Evolutionary conservation across 2,797 vertebrate genomes (phyloP).

Genomic region (Caiman crocodilus): DNA sequence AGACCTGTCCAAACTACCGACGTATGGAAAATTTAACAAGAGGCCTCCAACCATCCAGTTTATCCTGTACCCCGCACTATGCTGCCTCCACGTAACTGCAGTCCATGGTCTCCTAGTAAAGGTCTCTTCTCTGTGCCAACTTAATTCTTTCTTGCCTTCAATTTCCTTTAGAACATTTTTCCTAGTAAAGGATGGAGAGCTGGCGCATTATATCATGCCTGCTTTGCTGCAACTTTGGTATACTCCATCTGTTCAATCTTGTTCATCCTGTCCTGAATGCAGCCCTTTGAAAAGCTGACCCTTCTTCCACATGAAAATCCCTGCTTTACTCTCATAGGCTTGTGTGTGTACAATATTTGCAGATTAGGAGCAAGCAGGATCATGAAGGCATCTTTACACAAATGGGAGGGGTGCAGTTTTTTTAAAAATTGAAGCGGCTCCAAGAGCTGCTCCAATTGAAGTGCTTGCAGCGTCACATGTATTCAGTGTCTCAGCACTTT

Average conservation of each 20-base stretch:
- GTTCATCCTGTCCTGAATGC: neutral
- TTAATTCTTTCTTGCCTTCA: rapidly evolving
- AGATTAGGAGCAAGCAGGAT: neutral
- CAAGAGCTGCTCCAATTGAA: no score
- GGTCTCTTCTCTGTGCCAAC: neutral
- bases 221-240: neutral
- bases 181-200: neutral
- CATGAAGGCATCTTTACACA: no score
- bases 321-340: neutral
- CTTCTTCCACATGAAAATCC: neutral
- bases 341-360: neutral
- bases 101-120: neutral
- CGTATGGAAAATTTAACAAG: neutral
- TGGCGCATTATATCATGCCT: no score
- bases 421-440: no score
- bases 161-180: rapidly evolving
- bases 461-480: no score
- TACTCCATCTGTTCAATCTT: rapidly evolving
- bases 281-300: neutral
- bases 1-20: neutral
- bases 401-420: no score
- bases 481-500: no score
- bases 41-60: no score
- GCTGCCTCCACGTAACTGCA: neutral
- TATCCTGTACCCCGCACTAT: neutral